Evolutionary conservation across 2,113 vertebrate species (phyloP), one percentile per base, ranked within the genome.

Genomic region (Rhea pennata): DNA sequence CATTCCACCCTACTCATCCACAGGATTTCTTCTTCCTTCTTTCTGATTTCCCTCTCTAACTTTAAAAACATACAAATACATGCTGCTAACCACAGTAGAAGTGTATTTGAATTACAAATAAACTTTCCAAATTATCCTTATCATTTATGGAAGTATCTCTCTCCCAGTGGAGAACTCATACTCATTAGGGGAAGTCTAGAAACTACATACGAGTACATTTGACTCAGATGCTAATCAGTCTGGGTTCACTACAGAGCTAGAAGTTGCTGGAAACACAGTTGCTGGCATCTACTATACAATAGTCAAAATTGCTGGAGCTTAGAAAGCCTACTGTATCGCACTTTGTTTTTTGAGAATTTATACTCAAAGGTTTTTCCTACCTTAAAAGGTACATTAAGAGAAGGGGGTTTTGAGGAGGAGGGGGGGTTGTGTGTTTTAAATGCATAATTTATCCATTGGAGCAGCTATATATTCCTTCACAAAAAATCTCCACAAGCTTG

Each of bases 1-100:
- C 61, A 84, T 73, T 81, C 56, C 69, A 92, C 51, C 65, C 80
- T 75, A 54, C 2, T n/a, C 76, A 84, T 62, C 39, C 36, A 82
- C 36, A 89, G 74, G 84, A 92, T 92, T 80, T 94, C 84, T 80
- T 82, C 36, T 93, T 92, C 72, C 69, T 92, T 86, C 65, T 67
- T 79, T 93, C 50, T 53, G 16, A 81, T 87, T 83, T 79, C 29
- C 58, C 58, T 94, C 29, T 58, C 11, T 14, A 20, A 76, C 44
- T 89, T 87, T 8, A 86, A 86, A 84, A 87, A 46, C 4, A 80
- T 5, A 62, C 56, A 84, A 82, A 44, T 27, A 13, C 5, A 81
- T 84, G 72, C 90, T 33, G n/a, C 46, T 81, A 56, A 40, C 31
- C 48, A 72, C 56, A 84, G 19, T 66, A 33, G 22, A 94, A 76